Conservation (phyloP, 2,888 invertebrate genomes). For the Tillus elongatus region DNA sequence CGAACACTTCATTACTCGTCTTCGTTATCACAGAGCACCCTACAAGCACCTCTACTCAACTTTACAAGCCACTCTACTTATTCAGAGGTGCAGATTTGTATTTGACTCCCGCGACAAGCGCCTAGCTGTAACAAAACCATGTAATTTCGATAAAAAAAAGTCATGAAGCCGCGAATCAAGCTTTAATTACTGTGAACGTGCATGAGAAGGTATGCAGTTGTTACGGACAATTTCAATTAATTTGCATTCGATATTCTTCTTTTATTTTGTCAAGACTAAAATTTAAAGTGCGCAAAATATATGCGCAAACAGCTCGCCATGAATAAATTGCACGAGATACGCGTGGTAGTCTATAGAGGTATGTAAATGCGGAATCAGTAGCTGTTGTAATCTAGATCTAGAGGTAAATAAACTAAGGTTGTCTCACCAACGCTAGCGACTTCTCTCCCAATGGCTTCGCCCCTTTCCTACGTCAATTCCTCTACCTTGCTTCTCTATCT, state of each 20-base stretch:
- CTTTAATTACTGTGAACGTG: conserved; percentile 30
- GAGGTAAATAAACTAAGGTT: conserved; percentile 15
- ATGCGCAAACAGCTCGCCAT: conserved; percentile 28
- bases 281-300: conserved; percentile 36
- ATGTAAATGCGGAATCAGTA: conserved; percentile 39
- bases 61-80: too few species aligned
- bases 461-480: too few species aligned
- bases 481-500: too few species aligned
- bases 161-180: not conserved
- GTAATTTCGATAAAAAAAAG: too few species aligned
- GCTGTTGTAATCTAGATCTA: conserved; percentile 37
- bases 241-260: conserved; percentile 36
- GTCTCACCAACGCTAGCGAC: too few species aligned
- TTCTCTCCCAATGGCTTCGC: too few species aligned
- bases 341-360: conserved; percentile 34
- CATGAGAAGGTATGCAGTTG: conserved; percentile 32
- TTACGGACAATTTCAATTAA: conserved; percentile 39
- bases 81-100: too few species aligned
- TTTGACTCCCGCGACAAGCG: too few species aligned
- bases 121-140: too few species aligned
- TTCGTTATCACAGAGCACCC: too few species aligned
- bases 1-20: too few species aligned
- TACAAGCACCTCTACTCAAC: too few species aligned
- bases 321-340: conserved; percentile 33
- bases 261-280: conserved; percentile 32